phyloP scores from a whole-genome alignment of 2,797 vertebrate genomes.

The Mycteria americana region DNA sequence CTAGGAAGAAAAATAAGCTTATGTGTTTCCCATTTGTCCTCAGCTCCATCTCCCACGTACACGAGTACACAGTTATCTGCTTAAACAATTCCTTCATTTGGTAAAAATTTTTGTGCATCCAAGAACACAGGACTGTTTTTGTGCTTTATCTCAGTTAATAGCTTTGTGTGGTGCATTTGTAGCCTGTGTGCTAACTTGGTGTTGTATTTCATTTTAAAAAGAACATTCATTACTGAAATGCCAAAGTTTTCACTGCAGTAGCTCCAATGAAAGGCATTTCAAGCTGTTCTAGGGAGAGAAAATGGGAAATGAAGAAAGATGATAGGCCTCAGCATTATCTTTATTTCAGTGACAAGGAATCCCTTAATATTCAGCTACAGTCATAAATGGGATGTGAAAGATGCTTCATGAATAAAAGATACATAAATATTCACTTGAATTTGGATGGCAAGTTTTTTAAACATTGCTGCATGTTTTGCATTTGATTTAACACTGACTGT shows the following conservation, averaged over 20 bases:
- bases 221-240: constrained; percentile 24
- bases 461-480: neutral
- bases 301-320: neutral
- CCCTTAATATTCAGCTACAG: constrained; percentile 26
- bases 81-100: neutral
- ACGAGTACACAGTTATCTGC: neutral
- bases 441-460: neutral
- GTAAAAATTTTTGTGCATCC: neutral
- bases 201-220: neutral
- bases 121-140: neutral
- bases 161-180: neutral
- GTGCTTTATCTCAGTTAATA: neutral
- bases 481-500: constrained; percentile 15
- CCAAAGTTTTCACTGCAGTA: neutral
- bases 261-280: neutral
- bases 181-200: neutral
- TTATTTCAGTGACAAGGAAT: constrained; percentile 28
- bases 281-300: neutral
- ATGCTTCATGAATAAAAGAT: constrained; percentile 50
- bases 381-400: constrained; percentile 25
- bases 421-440: constrained; percentile 57
- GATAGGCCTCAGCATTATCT: neutral
- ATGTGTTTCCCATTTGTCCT: neutral
- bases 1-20: neutral
- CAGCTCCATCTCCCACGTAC: neutral